Evolutionary conservation across 2,888 invertebrate genomes (phyloP).

Genomic region (Mesorhabditis spiculigera): DNA sequence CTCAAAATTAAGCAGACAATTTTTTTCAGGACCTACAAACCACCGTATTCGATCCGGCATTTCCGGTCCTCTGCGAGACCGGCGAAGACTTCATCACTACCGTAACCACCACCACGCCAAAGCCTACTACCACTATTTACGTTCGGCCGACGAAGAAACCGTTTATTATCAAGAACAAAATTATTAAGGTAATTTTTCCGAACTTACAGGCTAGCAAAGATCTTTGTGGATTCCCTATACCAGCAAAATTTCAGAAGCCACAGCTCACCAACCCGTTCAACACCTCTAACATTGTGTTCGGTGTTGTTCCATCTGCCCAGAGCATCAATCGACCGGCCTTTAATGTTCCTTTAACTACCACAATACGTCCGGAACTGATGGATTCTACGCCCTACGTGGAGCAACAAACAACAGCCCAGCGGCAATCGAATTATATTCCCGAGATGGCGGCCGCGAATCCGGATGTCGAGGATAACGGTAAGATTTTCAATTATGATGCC

Average conservation of each 20-base stretch:
- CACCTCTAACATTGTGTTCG: neutral
- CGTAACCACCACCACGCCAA: neutral
- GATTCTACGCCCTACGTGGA: neutral
- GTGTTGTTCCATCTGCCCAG: neutral
- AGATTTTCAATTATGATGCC: no score
- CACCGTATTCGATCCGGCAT: conserved; percentile 50
- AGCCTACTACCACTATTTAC: neutral
- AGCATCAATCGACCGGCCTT: neutral
- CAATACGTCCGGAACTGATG: neutral
- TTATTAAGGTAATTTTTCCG: neutral
- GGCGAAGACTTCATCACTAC: neutral
- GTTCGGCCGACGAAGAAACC: neutral
- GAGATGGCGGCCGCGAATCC: no score
- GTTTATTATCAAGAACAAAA: neutral
- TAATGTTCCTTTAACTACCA: neutral
- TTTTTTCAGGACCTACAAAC: conserved; percentile 38
- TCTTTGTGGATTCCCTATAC: neutral
- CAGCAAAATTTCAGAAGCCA: neutral
- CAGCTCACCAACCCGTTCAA: neutral
- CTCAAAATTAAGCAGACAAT: neutral
- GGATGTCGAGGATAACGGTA: no score
- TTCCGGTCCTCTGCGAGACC: conserved; percentile 52
- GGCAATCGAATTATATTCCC: no score
- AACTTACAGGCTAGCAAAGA: neutral
- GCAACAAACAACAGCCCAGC: no score